Evolutionary conservation across 2,888 invertebrate genomes (phyloP), one percentile per base, ranked within the genome.

Genomic region (Villa cingulata): DNA sequence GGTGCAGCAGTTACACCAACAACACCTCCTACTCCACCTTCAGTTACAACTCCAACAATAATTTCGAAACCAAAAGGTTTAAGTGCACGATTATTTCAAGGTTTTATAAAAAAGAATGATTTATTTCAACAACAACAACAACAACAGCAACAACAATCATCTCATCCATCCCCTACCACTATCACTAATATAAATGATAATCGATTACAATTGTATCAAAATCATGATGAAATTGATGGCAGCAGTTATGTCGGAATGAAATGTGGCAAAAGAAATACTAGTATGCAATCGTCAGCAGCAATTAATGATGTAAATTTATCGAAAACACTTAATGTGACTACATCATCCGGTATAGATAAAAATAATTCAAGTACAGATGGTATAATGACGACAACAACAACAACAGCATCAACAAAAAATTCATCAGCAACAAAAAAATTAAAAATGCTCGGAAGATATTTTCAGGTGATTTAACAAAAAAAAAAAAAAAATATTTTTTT

Each of bases 361-460:
- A 32, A 32, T 32, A 3, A 12, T 32, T 12, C 7, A 6, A 23
- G 23, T 23, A 23, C 5, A 6, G 7, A 7, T 7, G 23, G 29
- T 32, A 27, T 10, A 27, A 27, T 10, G 10, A 27, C 27, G 10
- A 27, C 27, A 27, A 27, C 27, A 27, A 12, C 10, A 12, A 32
- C 29, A 32, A 5, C 29, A 32, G 10, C 29, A 66, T 6, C 18
- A 42, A 39, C 50, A 17, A 66, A 60, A 65, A 63, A 58, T 62
- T 65, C 58, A 62, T 64, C 48, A 62, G 65, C 56, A 61, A 70
- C 70, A 58, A 74, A 70, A 65, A 79, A 76, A 61, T 75, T 76
- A 63, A 72, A 74, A 18, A 67, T 81, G 55, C 68, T 82, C 39
- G 78, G 79, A 41, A 77, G 79, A 50, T 82, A 81, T 58, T 79